Base-by-base conservation (phyloP, 1,140 invertebrate genomes). In the Nilaparvata lugens region DNA sequence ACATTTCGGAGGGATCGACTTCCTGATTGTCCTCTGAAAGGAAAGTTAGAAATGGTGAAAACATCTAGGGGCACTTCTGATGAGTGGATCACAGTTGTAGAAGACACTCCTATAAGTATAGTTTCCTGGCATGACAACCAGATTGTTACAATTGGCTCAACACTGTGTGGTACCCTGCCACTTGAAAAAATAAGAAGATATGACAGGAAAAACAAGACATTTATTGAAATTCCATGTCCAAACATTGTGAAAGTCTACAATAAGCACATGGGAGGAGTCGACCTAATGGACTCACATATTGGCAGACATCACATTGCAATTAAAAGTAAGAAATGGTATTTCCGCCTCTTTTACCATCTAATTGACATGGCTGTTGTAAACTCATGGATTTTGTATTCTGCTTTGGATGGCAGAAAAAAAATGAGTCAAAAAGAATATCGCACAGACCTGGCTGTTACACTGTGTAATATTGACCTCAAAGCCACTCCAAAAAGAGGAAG, bases 221-320 rank as follows among this genome's bases (percentile, higher is more conserved):
- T 9, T n/a, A 40, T 40, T 40, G 38, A 9, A 9, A 40, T 9
- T 9, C n/a, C 38, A 40, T 63, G 71, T 68, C 61, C 64, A 67
- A n/a, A 63, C 62, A 52, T 69, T 65, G 14, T 70, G 24, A 64
- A 53, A 54, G 31, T 60, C 14, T 70, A 69, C 60, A 70, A 35
- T n/a, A n/a, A n/a, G n/a, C n/a, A n/a, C n/a, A n/a, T n/a, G n/a
- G n/a, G n/a, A n/a, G n/a, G n/a, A n/a, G 70, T 76, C 24, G 71
- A 75, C 64, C 62, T 73, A 43, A 65, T 72, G 60, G 70, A 73
- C 60, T 65, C 65, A 54, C 63, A 71, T 16, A 68, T 74, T 55
- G 70, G 66, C 58, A 59, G 66, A 60, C 71, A 74, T 61, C 61
- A 66, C 53, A 71, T 73, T 19, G 67, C 58, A 63, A 69, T 73